These are phyloP conservation scores for Valencia hispanica DNA, from an alignment of 2,797 vertebrate genomes.

Conservation along the genomic window DNA sequence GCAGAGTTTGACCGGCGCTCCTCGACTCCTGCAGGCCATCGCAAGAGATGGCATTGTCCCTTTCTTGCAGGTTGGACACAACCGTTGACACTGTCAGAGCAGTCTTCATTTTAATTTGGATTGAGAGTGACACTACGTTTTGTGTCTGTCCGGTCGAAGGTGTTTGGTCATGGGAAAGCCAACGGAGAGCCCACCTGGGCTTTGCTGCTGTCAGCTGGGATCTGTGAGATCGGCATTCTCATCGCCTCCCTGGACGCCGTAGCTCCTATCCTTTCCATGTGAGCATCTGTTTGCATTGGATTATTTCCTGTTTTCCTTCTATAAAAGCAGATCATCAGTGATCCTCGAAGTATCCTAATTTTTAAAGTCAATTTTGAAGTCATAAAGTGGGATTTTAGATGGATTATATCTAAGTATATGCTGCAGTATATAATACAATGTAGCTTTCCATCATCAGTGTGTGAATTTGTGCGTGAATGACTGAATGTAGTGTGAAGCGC, in stretches of 20 bases:
- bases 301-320: slow-evolving; percentile 4
- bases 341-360: slow-evolving; percentile 16
- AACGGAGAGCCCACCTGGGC: slow-evolving; percentile 98
- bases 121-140: neutral
- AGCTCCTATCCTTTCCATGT: slow-evolving; percentile 98
- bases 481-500: too few relatives aligned
- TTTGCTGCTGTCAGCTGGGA: slow-evolving; percentile 89
- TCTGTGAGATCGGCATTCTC: slow-evolving; percentile 95
- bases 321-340: slow-evolving; percentile 19
- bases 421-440: too few relatives aligned
- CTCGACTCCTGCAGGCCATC: slow-evolving; percentile 93
- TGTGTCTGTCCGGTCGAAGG: slow-evolving; percentile 68
- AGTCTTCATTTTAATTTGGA: neutral
- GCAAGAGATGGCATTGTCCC: slow-evolving; percentile 94
- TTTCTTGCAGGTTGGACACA: slow-evolving; percentile 86
- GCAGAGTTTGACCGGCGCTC: slow-evolving; percentile 94
- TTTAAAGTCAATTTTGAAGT: slow-evolving; percentile 19
- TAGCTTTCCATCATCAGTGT: too few relatives aligned
- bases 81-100: neutral
- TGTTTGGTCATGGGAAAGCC: slow-evolving; percentile 96
- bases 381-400: slow-evolving; percentile 31
- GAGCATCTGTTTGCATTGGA: slow-evolving; percentile 54
- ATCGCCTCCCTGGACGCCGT: slow-evolving; percentile 95
- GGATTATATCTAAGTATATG: too few relatives aligned
- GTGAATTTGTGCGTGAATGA: too few relatives aligned